A percentile compares a stretch with the other conserved stretches of the same genome.
Conservation (phyloP, 2,113 vertebrate species). For the Aphyosemion australe region DNA sequence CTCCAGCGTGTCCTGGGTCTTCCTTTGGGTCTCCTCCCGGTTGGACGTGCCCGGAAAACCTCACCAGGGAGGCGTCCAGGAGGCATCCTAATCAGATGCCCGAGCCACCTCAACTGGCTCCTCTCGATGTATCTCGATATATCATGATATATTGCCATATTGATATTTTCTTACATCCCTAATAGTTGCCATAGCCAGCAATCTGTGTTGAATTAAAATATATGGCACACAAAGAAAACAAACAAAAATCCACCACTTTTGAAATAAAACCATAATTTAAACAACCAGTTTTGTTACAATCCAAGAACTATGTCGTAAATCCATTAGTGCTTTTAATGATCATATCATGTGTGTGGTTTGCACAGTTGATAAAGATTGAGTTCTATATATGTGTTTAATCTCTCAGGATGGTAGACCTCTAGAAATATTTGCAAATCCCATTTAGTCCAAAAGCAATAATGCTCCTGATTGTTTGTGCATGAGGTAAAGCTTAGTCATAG, state of each 20-base stretch:
- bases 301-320: constrained; percentile 74
- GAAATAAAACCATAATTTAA: constrained; percentile 38
- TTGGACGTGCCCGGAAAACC: too few relatives aligned
- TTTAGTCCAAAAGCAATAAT: neutral
- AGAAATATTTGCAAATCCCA: neutral
- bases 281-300: constrained; percentile 54
- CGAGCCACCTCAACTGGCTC: too few relatives aligned
- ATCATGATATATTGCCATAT: too few relatives aligned
- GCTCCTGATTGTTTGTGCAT: constrained; percentile 1
- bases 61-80: too few relatives aligned
- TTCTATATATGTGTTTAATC: constrained; percentile 13
- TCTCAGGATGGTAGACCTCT: neutral
- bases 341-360: constrained; percentile 28
- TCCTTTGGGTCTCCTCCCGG: too few relatives aligned
- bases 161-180: too few relatives aligned
- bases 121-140: too few relatives aligned
- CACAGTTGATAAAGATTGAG: constrained; percentile 45
- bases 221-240: constrained; percentile 44
- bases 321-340: constrained; percentile 47
- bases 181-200: too few relatives aligned
- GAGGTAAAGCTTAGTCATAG: constrained; percentile 4
- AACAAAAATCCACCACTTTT: constrained; percentile 30
- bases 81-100: too few relatives aligned
- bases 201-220: constrained; percentile 14
- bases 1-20: too few relatives aligned